Evolutionary conservation across 1,140 invertebrate species (phyloP).

Genomic region (Druon quercuslanigerum): DNA sequence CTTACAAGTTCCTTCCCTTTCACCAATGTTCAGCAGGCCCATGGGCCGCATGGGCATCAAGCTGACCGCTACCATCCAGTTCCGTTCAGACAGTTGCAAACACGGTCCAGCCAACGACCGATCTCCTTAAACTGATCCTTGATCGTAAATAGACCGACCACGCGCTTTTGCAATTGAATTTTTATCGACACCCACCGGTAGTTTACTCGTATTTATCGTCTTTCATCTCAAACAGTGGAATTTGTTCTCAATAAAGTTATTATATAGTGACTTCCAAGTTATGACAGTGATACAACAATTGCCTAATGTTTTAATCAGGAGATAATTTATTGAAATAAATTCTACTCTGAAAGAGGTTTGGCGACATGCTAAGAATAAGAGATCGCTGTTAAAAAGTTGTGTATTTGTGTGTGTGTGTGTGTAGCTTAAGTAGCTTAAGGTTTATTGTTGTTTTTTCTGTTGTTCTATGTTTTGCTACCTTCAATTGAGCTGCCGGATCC

Average conservation of each 20-base stretch:
- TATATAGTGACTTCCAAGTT: constrained; percentile 21
- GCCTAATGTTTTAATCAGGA: not conserved
- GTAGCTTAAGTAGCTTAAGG: not conserved
- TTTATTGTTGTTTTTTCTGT: not conserved
- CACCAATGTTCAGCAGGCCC: constrained; percentile 58
- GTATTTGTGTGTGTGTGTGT: not conserved
- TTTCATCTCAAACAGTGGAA: not conserved
- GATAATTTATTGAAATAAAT: not conserved
- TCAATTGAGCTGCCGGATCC: too few relatives aligned
- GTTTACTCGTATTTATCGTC: not conserved
- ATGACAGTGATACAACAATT: constrained; percentile 27
- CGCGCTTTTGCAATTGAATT: not conserved
- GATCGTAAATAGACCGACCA: not conserved
- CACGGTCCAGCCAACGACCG: constrained; percentile 58
- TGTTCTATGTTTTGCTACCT: not conserved
- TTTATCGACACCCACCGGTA: not conserved
- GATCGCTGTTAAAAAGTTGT: not conserved
- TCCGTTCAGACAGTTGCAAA: constrained; percentile 60
- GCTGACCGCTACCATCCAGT: constrained; percentile 51
- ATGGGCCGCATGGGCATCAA: constrained; percentile 56
- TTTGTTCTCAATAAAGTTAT: not conserved
- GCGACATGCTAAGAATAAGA: not conserved
- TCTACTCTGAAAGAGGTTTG: constrained; percentile 18
- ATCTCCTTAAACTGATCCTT: constrained; percentile 34
- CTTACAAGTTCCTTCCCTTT: constrained; percentile 65